Evolutionary conservation across 2,797 vertebrate genomes (phyloP).

Genomic region (Amniataba percoides): DNA sequence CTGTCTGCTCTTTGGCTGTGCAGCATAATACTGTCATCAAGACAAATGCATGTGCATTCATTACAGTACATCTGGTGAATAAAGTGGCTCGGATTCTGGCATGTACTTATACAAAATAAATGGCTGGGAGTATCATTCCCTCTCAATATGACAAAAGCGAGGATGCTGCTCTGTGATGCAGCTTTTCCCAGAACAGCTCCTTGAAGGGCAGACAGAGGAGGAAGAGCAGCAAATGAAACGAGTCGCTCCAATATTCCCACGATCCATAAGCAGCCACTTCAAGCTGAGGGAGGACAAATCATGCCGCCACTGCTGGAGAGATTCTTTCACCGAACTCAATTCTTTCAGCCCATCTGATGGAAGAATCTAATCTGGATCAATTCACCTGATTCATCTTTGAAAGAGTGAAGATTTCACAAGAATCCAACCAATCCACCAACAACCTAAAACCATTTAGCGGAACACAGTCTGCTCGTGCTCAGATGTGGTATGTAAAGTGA

Average conservation of each 20-base stretch:
- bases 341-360: neutral
- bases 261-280: constrained; percentile 23
- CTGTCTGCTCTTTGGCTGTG: constrained; percentile 8
- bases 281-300: neutral
- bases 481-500: neutral
- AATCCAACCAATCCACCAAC: too few relatives aligned
- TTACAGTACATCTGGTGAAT: constrained; percentile 31
- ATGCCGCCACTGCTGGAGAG: neutral
- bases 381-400: neutral
- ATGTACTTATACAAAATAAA: constrained; percentile 41
- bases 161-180: constrained; percentile 19
- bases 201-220: constrained; percentile 15
- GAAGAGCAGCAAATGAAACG: constrained; percentile 16
- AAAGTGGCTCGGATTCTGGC: constrained; percentile 28
- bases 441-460: neutral
- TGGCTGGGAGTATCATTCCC: constrained; percentile 5
- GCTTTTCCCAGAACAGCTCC: constrained; percentile 10
- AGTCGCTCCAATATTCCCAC: constrained; percentile 17
- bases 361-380: neutral
- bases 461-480: neutral
- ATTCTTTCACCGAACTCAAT: neutral
- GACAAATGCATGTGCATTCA: constrained; percentile 24
- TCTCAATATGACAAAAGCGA: constrained; percentile 24
- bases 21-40: constrained; percentile 30
- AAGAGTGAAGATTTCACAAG: neutral